Base-by-base conservation (phyloP, 2,888 invertebrate genomes). In the Pterostichus niger region DNA sequence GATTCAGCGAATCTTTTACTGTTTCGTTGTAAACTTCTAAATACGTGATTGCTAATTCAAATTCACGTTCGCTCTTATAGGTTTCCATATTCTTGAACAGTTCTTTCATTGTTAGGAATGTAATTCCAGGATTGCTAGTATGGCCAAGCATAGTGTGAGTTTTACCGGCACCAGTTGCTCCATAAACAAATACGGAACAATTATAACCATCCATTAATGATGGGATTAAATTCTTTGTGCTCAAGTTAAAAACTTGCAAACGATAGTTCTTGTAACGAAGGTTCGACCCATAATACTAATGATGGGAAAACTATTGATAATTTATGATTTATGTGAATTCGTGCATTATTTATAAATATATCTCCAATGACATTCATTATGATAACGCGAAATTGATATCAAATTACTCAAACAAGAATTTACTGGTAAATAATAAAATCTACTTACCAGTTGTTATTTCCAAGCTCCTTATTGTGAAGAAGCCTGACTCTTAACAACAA, bases 21-120 rank as follows among this genome's bases (percentile, higher is more conserved):
- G 95, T 95, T 89, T 98, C 98, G 89, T 98, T 98, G 88, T 98
- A 98, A 0, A 98, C 95, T 91, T 95, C n/a, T n/a, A n/a, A n/a
- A n/a, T n/a, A n/a, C n/a, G n/a, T n/a, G n/a, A n/a, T n/a, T n/a
- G n/a, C n/a, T n/a, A n/a, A n/a, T n/a, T n/a, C n/a, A n/a, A n/a
- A n/a, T n/a, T n/a, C n/a, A n/a, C n/a, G n/a, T n/a, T 94, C 93
- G 0, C 92, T 92, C 84, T 93, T 92, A 86, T 95, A 92, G 0
- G 91, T 90, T 52, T 95, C 93, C 24, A 98, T 96, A 84, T 94
- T 93, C 2, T 91, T 89, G 87, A 97, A 98, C 0, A 98, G 91
- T 87, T 98, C 96, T 82, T 94, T 94, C 93, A 98, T 96, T 0
- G 98, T 98, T 77, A 96, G 92, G 88, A 95, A 97, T 11, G 97